Base-by-base conservation (phyloP, 2,113 vertebrate genomes). In the Halcyon malimbica region DNA sequence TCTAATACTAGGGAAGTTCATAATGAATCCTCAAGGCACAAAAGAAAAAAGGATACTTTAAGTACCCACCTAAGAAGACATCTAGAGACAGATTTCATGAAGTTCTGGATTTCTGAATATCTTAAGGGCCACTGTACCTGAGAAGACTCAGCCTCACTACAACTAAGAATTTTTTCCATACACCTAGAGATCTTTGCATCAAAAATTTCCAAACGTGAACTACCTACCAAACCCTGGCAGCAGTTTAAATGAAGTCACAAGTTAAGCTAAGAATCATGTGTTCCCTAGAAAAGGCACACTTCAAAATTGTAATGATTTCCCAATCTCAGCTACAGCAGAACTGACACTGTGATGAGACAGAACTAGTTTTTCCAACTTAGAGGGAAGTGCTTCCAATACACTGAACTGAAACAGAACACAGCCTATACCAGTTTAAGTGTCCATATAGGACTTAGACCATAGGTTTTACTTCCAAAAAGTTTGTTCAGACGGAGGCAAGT, bases 311-410 rank as follows among this genome's bases (percentile, higher is more conserved):
- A 85, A 63, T 20, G 4, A 8, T 87, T 95, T 93, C 74, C 64
- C 64, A 79, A 81, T 71, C 74, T 81, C 68, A 81, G 6, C 37
- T 89, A 63, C 60, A 81, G 20, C 42, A 92, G 73, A 86, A 87
- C 54, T 60, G 48, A 87, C 81, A 89, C 33, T 44, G 67, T 59
- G 41, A 74, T 46, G 63, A 89, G 64, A 88, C 42, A 91, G 59
- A 94, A 78, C 56, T 48, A 74, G 46, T 62, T 94, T 60, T 79
- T 76, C 53, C 53, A 89, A 37, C 65, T 59, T 51, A 59, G 12
- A 28, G 75, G 37, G 21, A 90, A 77, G 31, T 12, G 10, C 46
- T 86, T 95, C 48, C 53, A 89, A 23, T 82, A 68, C 42, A 93
- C 44, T 37, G 21, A 89, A 83, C 23, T 60, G 64, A 91, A 90